Evolutionary conservation across 2,113 vertebrate species (phyloP).

Genomic region (Gnathonemus echidnorhynchus): DNA sequence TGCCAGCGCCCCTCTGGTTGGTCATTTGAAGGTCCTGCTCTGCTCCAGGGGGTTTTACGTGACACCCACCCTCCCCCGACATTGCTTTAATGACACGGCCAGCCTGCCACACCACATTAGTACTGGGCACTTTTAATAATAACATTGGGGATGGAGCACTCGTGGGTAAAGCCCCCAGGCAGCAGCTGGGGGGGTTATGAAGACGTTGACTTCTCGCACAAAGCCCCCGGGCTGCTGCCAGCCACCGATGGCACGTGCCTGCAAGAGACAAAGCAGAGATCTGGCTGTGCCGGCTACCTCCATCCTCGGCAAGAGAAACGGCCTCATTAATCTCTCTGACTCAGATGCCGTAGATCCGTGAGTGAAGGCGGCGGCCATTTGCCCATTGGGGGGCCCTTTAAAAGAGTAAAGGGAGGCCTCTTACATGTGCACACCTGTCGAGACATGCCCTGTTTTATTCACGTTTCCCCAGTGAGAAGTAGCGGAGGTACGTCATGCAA

Average conservation of each 20-base stretch:
- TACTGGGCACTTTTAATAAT: neutral
- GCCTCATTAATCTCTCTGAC: neutral
- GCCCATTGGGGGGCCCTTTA: neutral
- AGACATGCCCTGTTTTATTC: neutral
- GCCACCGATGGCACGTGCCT: neutral
- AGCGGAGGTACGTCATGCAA: neutral
- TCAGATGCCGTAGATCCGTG: neutral
- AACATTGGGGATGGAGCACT: neutral
- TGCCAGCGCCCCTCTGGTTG: neutral
- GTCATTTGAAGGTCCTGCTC: slow-evolving; percentile 34
- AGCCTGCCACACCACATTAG: neutral
- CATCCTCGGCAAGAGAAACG: neutral
- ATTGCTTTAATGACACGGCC: neutral
- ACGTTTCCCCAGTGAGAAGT: neutral
- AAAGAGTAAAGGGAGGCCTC: neutral
- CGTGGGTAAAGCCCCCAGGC: neutral
- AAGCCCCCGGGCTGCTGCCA: neutral
- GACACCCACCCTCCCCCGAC: slow-evolving; percentile 17
- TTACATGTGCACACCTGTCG: neutral
- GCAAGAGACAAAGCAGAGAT: neutral
- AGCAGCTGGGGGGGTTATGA: neutral
- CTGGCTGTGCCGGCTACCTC: neutral
- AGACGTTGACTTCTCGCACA: neutral
- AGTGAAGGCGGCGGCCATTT: neutral
- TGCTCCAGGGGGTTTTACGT: slow-evolving; percentile 21